phyloP scores from a whole-genome alignment of 2,888 invertebrate genomes.

The Agapostemon virescens region DNA sequence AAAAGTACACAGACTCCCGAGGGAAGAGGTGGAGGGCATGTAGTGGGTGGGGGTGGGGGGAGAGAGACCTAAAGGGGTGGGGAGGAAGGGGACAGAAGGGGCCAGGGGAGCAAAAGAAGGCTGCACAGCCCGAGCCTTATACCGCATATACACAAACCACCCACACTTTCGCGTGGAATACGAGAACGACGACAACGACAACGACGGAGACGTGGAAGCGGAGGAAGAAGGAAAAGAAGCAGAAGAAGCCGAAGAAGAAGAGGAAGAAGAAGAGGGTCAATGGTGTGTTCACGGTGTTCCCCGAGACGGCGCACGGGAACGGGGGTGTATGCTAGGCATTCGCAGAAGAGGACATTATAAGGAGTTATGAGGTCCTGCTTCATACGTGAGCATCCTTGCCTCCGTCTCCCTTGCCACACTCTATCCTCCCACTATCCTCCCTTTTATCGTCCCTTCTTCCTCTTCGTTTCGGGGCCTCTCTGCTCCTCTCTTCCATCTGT shows the following conservation, averaged over 20 bases:
- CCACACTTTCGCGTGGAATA: conserved; percentile 58
- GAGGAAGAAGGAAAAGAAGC: conserved; percentile 21
- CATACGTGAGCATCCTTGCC: conserved; percentile 78
- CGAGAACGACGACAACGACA: conserved; percentile 51
- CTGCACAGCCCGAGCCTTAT: conserved; percentile 69
- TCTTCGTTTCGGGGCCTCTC: conserved; percentile 61
- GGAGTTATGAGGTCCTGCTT: conserved; percentile 80
- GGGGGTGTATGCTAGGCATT: conserved; percentile 79
- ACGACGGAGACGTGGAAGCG: conserved; percentile 32
- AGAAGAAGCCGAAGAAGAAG: conserved; percentile 35
- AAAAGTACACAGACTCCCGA: conserved; percentile 69
- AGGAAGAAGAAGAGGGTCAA: conserved; percentile 56
- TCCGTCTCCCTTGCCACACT: conserved; percentile 65
- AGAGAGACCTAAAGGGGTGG: conserved; percentile 1
- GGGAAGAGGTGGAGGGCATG: conserved; percentile 60
- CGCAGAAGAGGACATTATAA: conserved; percentile 80
- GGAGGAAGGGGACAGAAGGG: conserved; percentile 11
- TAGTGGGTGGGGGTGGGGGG: conserved; percentile 37
- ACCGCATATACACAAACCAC: conserved; percentile 70
- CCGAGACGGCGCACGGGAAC: conserved; percentile 73
- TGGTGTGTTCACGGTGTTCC: conserved; percentile 72
- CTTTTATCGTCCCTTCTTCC: conserved; percentile 63
- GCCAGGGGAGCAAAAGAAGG: conserved; percentile 34
- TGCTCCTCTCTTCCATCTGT: conserved; percentile 37
- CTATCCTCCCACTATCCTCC: conserved; percentile 61